Conservation (phyloP, 2,888 invertebrate species). For the Ophion ellenae region DNA sequence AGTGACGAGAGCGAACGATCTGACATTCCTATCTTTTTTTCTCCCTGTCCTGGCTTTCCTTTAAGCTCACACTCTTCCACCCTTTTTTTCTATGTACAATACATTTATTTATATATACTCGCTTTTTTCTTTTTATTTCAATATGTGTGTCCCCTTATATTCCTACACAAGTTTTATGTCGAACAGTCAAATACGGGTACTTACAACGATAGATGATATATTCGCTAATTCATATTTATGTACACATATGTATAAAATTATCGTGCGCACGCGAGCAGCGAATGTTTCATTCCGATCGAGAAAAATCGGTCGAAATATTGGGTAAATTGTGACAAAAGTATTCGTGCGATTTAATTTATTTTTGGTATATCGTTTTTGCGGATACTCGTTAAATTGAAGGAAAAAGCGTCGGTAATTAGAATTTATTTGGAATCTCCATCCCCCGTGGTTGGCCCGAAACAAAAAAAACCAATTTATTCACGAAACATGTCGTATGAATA, state of each 20-base stretch:
- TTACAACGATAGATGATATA: constrained; percentile 61
- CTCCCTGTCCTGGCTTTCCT: constrained; percentile 21
- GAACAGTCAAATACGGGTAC: constrained; percentile 65
- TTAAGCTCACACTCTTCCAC: constrained; percentile 44
- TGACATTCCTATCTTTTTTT: constrained; percentile 35
- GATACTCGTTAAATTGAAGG: background rate
- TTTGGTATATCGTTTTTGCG: no score
- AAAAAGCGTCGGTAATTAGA: background rate
- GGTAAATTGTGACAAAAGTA: background rate
- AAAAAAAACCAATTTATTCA: no score
- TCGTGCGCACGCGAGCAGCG: constrained; percentile 18
- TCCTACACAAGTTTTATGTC: constrained; percentile 49
- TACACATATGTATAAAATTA: constrained; percentile 67
- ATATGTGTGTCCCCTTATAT: constrained; percentile 66
- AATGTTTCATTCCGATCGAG: background rate
- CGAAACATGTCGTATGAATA: no score
- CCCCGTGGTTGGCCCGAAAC: no score
- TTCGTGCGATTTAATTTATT: background rate
- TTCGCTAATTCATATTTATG: constrained; percentile 61
- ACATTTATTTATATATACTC: constrained; percentile 70
- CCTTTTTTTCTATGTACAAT: constrained; percentile 75
- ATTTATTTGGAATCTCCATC: no score
- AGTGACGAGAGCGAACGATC: constrained; percentile 28
- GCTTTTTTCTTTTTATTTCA: constrained; percentile 70
- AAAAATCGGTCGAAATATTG: background rate